These are phyloP conservation scores for Odontomachus brunneus DNA, from an alignment of 1,140 invertebrate species.

Conservation along the genomic window DNA sequence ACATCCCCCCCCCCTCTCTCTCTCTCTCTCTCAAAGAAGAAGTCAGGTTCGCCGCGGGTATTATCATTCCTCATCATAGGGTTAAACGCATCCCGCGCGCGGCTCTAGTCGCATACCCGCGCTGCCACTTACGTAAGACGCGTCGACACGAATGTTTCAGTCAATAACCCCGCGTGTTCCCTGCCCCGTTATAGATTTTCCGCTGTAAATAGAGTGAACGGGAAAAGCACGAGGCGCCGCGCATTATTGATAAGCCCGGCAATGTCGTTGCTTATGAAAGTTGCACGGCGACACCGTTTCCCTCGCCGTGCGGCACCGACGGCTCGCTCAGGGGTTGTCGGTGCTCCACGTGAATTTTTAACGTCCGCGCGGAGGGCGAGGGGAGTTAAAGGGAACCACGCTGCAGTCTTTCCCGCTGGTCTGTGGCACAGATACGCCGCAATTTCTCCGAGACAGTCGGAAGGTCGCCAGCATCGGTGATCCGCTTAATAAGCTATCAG, in stretches of 20 bases:
- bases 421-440: conserved; percentile 41
- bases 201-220: conserved; percentile 69
- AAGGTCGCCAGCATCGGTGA: conserved; percentile 37
- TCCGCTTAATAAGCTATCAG: conserved; percentile 40
- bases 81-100: conserved; percentile 29
- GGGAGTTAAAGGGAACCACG: not conserved
- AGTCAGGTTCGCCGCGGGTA: too few relatives aligned
- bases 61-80: not conserved
- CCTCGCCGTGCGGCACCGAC: not conserved
- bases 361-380: not conserved
- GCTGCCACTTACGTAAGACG: conserved; percentile 63
- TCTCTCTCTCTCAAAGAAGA: too few relatives aligned
- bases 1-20: too few relatives aligned
- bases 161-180: conserved; percentile 74
- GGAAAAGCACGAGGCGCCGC: conserved; percentile 57
- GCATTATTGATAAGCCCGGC: conserved; percentile 69
- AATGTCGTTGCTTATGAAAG: conserved; percentile 68
- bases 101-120: not conserved
- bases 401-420: not conserved
- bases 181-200: conserved; percentile 74
- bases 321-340: not conserved
- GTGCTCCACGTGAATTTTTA: conserved; percentile 38
- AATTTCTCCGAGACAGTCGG: conserved; percentile 22
- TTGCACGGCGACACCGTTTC: conserved; percentile 62
- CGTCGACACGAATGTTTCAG: conserved; percentile 64